Conservation (phyloP, 2,888 invertebrate genomes). For the Agrotis puta region DNA sequence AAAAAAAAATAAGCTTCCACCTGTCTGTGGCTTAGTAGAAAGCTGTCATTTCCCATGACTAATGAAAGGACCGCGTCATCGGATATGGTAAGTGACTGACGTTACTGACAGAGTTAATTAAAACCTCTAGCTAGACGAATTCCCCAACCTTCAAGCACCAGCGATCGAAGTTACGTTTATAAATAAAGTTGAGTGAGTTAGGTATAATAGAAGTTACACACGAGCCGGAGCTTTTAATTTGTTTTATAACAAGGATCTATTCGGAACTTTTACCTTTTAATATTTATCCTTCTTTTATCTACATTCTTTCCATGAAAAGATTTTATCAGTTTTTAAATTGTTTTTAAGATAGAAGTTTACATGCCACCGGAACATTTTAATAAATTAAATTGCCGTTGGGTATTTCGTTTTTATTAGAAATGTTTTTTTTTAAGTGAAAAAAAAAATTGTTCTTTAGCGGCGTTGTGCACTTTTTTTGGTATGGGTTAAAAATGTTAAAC, state of each 20-base stretch:
- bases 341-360: background rate
- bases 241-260: conserved; percentile 5
- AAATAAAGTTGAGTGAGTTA: conserved; percentile 17
- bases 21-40: conserved; percentile 13
- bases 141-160: conserved; percentile 15
- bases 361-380: too few relatives aligned
- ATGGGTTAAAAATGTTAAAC: too few relatives aligned
- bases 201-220: conserved; percentile 11
- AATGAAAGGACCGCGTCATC: conserved; percentile 8
- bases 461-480: too few relatives aligned
- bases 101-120: conserved; percentile 21
- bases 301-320: conserved; percentile 10
- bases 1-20: too few relatives aligned
- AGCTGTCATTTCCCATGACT: conserved; percentile 34
- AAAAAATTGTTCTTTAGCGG: too few relatives aligned
- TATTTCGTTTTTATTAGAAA: background rate
- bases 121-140: background rate
- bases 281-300: background rate
- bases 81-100: background rate
- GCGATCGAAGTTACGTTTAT: conserved; percentile 26
- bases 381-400: too few relatives aligned
- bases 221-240: conserved; percentile 31
- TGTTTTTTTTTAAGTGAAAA: too few relatives aligned
- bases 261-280: background rate
- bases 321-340: background rate